Base-by-base conservation (phyloP, 1,140 invertebrate species). In the Drosophila truncata region DNA sequence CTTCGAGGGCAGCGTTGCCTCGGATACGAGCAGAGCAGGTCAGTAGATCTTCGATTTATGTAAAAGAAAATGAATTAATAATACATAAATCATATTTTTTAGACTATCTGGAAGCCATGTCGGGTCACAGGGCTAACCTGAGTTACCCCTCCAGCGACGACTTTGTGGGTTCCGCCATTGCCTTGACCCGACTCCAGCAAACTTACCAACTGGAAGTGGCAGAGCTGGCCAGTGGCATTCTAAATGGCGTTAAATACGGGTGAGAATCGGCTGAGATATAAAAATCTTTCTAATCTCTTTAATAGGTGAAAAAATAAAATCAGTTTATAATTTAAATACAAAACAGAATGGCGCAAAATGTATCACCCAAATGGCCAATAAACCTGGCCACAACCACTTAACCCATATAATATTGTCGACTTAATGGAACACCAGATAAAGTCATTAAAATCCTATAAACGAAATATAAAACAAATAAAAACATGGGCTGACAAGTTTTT, bases 201-300 rank as follows among this genome's bases (percentile, higher is more conserved):
- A 99, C 98, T 11, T 99, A 99, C 93, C 95, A 97, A 75, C 94
- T 99, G 20, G 96, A 99, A 50, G 98, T 98, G 18, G 93, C 95
- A 1, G 96, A 97, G 44, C 94, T 99, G 70, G 97, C 98, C 4
- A 94, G 96, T 63, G 99, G 99, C 25, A 95, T 97, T 78, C 94
- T 99, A 33, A 96, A 97, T 83, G 97, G 97, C 3, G 95, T 97
- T 25, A 95, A 96, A 78, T 97, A 97, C 92, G 96, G 96, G 97
- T 97, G 93, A 92, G 91, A 62, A 31, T n/a, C 25, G 10, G 37
- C 5, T 20, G 20, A 25, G 35, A 33, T 55, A 39, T 55, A 55
- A 54, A 31, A 35, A 54, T 35, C 31, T 54, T 23, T 54, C 50
- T 35, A 4, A 54, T 54, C 50, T 23, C 18, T 10, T 35, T 10